A percentile compares a stretch with the other conserved stretches of the same genome.
Evolutionary conservation across 2,113 vertebrate genomes (phyloP).

Genomic region (Crocuta crocuta): DNA sequence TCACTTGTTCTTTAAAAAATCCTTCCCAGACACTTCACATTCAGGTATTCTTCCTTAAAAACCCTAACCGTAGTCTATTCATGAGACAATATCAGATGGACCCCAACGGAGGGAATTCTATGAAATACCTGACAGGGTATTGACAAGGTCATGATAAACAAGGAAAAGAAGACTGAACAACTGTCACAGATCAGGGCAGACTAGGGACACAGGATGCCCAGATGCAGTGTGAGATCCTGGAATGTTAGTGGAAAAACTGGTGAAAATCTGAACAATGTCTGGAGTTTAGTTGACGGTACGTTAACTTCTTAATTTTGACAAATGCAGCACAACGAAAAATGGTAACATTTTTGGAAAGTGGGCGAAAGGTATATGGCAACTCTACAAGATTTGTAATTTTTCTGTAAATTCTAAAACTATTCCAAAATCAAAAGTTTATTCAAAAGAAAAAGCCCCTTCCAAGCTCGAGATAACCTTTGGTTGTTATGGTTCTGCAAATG

Average conservation of each 20-base stretch:
- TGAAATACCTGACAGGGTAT: not conserved
- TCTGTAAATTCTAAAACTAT: constrained; percentile 31
- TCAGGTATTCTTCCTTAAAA: not conserved
- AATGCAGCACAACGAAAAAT: not conserved
- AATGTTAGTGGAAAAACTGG: not conserved
- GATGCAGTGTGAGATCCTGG: not conserved
- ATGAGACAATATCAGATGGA: not conserved
- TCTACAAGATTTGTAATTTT: not conserved
- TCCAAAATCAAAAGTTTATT: constrained; percentile 21
- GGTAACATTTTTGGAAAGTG: not conserved
- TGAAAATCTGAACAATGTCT: not conserved
- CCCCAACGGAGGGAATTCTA: not conserved
- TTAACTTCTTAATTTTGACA: not conserved
- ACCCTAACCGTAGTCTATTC: not conserved
- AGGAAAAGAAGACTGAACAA: not conserved
- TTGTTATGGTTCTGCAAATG: constrained; percentile 27
- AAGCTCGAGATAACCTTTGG: constrained; percentile 26
- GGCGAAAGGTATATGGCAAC: not conserved
- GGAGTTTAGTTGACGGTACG: not conserved
- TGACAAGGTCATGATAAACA: not conserved
- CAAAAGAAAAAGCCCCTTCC: constrained; percentile 48
- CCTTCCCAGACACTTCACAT: not conserved
- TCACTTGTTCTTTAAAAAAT: not conserved
- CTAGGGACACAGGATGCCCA: not conserved
- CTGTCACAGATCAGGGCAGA: not conserved